Conservation (phyloP, 2,113 vertebrate species). For the Bucco capensis region DNA sequence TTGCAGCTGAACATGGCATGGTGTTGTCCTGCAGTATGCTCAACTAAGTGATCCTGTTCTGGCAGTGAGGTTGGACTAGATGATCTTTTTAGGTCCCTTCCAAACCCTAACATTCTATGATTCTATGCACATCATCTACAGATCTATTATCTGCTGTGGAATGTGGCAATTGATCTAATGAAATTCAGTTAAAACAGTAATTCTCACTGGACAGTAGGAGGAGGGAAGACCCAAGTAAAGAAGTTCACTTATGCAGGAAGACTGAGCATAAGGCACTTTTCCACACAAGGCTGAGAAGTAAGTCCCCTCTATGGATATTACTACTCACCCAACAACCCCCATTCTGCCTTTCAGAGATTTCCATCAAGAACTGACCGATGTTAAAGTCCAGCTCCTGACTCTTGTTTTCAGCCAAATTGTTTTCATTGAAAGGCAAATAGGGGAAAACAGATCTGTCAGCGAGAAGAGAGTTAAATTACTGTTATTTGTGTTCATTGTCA, state of each 20-base stretch:
- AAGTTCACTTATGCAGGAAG: neutral
- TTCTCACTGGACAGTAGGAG: neutral
- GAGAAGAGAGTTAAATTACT: neutral
- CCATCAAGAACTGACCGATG: neutral
- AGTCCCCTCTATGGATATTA: neutral
- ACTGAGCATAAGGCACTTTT: neutral
- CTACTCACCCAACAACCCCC: neutral
- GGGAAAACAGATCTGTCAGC: neutral
- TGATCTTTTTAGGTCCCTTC: too few species aligned
- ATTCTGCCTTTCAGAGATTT: neutral
- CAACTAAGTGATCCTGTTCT: too few species aligned
- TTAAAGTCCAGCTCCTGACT: neutral
- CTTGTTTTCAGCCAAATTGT: neutral
- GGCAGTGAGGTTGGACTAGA: too few species aligned
- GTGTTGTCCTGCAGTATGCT: neutral
- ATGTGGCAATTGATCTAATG: accelerated
- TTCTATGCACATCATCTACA: neutral
- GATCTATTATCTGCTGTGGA: neutral
- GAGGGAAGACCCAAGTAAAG: neutral
- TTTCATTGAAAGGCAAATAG: neutral
- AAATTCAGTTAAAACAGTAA: neutral
- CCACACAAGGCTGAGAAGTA: neutral
- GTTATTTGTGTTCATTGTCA: neutral
- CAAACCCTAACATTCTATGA: too few species aligned
- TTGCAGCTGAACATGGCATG: neutral